Evolutionary conservation across 2,888 invertebrate genomes (phyloP).

Genomic region (Romanomermis culicivorax): DNA sequence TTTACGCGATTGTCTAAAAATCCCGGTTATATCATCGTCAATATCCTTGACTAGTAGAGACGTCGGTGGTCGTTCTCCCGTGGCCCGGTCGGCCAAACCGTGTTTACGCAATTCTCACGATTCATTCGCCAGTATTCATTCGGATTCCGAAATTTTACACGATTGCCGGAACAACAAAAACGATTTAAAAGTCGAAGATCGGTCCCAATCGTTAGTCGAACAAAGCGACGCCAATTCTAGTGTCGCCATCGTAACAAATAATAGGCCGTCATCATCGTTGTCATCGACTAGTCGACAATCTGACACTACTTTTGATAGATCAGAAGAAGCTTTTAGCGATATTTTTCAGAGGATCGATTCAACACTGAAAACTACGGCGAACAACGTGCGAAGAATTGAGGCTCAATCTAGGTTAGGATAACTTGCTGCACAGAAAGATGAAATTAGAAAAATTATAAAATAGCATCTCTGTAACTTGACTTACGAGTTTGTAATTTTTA

Average conservation of each 20-base stretch:
- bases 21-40: constrained; percentile 11
- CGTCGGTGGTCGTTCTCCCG: neutral
- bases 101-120: too few relatives aligned
- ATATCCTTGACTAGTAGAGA: neutral
- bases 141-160: too few relatives aligned
- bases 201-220: neutral
- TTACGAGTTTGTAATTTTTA: too few relatives aligned
- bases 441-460: too few relatives aligned
- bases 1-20: constrained; percentile 15
- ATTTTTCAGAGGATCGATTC: constrained; percentile 7
- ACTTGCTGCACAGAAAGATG: too few relatives aligned
- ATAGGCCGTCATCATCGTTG: too few relatives aligned
- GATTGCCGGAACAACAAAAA: neutral
- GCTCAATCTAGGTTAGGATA: constrained; percentile 6
- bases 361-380: constrained; percentile 3
- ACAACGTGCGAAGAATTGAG: constrained; percentile 7
- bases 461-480: too few relatives aligned
- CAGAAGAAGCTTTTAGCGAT: neutral
- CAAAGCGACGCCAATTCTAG: too few relatives aligned
- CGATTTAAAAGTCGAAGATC: neutral
- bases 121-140: too few relatives aligned
- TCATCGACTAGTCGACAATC: neutral
- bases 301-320: neutral
- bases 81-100: neutral
- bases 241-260: too few relatives aligned